Conservation (phyloP, 2,113 vertebrate genomes). For the Coregonus clupeaformis region DNA sequence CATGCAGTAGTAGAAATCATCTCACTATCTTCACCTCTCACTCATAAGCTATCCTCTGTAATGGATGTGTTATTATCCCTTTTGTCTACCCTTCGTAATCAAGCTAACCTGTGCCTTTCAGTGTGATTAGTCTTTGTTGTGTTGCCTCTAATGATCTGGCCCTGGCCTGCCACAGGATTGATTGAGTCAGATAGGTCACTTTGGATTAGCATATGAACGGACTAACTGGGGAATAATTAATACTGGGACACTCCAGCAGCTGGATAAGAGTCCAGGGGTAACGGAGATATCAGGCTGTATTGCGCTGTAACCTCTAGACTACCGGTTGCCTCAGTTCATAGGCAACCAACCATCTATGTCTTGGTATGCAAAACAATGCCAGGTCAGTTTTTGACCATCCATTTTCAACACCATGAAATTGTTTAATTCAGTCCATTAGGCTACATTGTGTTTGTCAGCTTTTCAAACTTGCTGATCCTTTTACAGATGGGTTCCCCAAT, state of each 20-base stretch:
- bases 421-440: background rate
- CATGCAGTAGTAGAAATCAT: too few relatives aligned
- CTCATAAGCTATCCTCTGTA: background rate
- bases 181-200: constrained; percentile 45
- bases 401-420: too few relatives aligned
- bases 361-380: too few relatives aligned
- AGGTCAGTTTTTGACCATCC: too few relatives aligned
- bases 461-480: constrained; percentile 39
- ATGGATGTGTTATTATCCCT: background rate
- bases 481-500: constrained; percentile 38
- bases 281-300: background rate
- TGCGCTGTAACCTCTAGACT: too few relatives aligned
- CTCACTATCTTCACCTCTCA: background rate
- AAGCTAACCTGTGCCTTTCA: constrained; percentile 61
- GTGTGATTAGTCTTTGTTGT: constrained; percentile 69
- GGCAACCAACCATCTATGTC: too few relatives aligned
- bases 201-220: constrained; percentile 68
- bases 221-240: constrained; percentile 59
- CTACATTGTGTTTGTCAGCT: constrained; percentile 9
- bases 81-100: background rate
- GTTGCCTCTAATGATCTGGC: constrained; percentile 52
- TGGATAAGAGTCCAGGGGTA: constrained; percentile 34
- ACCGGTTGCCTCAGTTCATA: too few relatives aligned
- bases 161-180: constrained; percentile 38
- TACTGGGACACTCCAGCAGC: constrained; percentile 44